Percentiles rank a stretch among this genome's conserved stretches.
These are phyloP conservation scores for Poeciliopsis turrubarensis DNA, from an alignment of 2,113 vertebrate species.

Conservation along the genomic window DNA sequence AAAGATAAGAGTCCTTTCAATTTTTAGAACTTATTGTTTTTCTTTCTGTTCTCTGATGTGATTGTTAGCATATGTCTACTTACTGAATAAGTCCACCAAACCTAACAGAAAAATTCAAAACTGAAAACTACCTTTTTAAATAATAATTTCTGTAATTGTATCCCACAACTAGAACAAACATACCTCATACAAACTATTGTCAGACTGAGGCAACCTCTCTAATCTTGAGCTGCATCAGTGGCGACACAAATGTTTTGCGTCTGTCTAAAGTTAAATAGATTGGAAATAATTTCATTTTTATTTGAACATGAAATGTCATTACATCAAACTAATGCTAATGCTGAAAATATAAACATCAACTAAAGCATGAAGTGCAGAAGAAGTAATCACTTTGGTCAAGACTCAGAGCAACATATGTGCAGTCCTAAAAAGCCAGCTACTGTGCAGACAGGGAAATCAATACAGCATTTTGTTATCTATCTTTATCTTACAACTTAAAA, in stretches of 20 bases:
- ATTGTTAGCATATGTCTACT: too few relatives aligned
- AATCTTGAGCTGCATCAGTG: slow-evolving; percentile 4
- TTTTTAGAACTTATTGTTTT: background rate
- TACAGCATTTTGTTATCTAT: slow-evolving; percentile 83
- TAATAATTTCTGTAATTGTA: too few relatives aligned
- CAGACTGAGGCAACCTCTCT: background rate
- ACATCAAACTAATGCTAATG: slow-evolving; percentile 28
- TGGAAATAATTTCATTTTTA: background rate
- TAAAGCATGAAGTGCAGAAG: slow-evolving; percentile 22
- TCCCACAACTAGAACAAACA: too few relatives aligned
- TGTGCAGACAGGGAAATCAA: slow-evolving; percentile 80
- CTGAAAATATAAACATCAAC: slow-evolving; percentile 43
- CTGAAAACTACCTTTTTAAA: too few relatives aligned
- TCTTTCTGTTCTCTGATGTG: background rate
- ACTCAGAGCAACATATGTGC: slow-evolving; percentile 69
- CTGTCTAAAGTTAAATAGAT: background rate
- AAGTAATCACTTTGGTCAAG: slow-evolving; percentile 65
- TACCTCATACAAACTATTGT: too few relatives aligned
- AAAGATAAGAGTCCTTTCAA: too few relatives aligned
- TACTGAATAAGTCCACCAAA: too few relatives aligned
- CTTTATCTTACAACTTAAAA: slow-evolving; percentile 84
- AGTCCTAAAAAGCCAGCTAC: slow-evolving; percentile 58
- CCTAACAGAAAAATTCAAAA: too few relatives aligned
- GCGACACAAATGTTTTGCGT: background rate
- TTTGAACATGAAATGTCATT: background rate